Percentiles rank a stretch among this genome's conserved stretches.
These are phyloP conservation scores for Leptopilina clavipes DNA, from an alignment of 1,140 invertebrate species.

Conservation along the genomic window DNA sequence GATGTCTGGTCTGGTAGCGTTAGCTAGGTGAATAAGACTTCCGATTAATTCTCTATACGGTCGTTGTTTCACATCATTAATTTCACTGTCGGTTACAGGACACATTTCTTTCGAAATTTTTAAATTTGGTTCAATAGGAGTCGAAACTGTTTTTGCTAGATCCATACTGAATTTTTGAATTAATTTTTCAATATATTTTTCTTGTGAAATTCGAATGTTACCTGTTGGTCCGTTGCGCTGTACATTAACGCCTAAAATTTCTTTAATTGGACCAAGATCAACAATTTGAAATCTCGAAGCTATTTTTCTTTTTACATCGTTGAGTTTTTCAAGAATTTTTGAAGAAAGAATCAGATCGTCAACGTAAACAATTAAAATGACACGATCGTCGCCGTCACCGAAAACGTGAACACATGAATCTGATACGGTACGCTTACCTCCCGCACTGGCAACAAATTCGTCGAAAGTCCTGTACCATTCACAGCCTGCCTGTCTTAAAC, in stretches of 20 bases:
- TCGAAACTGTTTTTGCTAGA: not conserved
- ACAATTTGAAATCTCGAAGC: not conserved
- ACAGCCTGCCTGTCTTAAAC: slow-evolving; percentile 41
- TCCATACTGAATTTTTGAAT: not conserved
- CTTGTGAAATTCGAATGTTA: not conserved
- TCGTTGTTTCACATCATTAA: too few relatives aligned
- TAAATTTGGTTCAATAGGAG: not conserved
- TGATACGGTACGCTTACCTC: slow-evolving; percentile 34
- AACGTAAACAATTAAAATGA: slow-evolving; percentile 46
- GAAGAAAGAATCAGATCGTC: slow-evolving; percentile 31
- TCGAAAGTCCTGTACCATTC: slow-evolving; percentile 43
- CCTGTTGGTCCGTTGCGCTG: not conserved
- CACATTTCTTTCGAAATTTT: not conserved
- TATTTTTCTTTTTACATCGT: not conserved
- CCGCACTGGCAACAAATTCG: not conserved
- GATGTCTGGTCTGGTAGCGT: too few relatives aligned
- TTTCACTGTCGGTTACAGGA: not conserved
- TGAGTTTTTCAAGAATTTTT: not conserved
- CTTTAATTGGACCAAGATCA: not conserved
- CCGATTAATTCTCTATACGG: too few relatives aligned
- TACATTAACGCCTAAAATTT: not conserved
- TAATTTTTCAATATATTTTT: not conserved
- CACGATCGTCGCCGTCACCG: slow-evolving; percentile 35
- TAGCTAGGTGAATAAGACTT: too few relatives aligned
- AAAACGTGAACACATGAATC: slow-evolving; percentile 46